Evolutionary conservation across 2,888 invertebrate species (phyloP).

Genomic region (Nemotelus pantherinus): DNA sequence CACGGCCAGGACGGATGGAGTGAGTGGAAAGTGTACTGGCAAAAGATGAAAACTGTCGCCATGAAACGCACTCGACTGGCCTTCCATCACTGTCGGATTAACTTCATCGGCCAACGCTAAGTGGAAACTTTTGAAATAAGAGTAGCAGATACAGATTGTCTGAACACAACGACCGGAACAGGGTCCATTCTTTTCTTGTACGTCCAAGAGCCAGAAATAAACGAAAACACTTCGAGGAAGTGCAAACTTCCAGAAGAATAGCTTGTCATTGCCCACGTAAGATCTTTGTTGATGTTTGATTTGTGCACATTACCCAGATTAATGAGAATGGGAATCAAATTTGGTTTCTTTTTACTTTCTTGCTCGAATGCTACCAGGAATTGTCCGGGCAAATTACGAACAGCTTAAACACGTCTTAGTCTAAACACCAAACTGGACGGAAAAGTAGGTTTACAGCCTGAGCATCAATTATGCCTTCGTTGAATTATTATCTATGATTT

Average conservation of each 20-base stretch:
- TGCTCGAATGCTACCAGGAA: not conserved
- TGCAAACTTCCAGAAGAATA: conserved; percentile 8
- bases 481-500: no score
- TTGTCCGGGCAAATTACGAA: not conserved
- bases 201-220: not conserved
- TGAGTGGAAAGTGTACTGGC: not conserved
- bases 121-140: not conserved
- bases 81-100: conserved; percentile 36
- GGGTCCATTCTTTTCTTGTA: not conserved
- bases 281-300: not conserved
- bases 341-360: conserved; percentile 1
- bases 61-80: conserved; percentile 4
- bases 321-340: no score
- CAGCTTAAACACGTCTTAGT: not conserved
- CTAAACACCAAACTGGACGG: conserved; percentile 1
- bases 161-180: not conserved
- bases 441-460: not conserved
- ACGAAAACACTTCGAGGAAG: conserved; percentile 19
- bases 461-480: no score
- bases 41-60: conserved; percentile 21
- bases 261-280: not conserved
- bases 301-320: not conserved
- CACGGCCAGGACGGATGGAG: not conserved
- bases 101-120: conserved; percentile 7
- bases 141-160: not conserved